phyloP scores from a whole-genome alignment of 2,888 invertebrate species.

The Eupeodes luniger region DNA sequence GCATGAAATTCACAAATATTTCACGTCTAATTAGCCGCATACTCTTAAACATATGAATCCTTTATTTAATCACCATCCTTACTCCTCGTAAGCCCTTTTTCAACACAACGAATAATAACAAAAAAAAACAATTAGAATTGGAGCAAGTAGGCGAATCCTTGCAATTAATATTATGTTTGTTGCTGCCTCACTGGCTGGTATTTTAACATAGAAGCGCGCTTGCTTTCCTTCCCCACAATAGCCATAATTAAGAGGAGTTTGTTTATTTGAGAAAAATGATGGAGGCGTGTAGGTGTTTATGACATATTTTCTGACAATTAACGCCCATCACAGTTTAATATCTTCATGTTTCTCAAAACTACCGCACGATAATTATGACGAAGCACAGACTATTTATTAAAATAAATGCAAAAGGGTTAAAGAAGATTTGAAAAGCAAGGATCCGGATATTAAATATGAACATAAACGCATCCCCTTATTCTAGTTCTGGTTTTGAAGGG shows the following conservation, averaged over 20 bases:
- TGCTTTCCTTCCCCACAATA: slow-evolving; percentile 25
- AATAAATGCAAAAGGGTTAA: slow-evolving; percentile 5
- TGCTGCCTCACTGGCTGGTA: slow-evolving; percentile 49
- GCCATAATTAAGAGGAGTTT: slow-evolving; percentile 46
- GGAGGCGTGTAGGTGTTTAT: slow-evolving; percentile 69
- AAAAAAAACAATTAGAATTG: slow-evolving; percentile 11
- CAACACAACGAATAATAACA: neutral
- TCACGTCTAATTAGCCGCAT: slow-evolving; percentile 60
- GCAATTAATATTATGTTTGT: slow-evolving; percentile 50
- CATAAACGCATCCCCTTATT: slow-evolving; percentile 1
- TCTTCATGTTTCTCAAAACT: slow-evolving; percentile 5
- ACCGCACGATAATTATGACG: neutral
- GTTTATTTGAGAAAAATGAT: slow-evolving; percentile 7
- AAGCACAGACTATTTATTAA: neutral
- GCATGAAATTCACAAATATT: slow-evolving; percentile 51
- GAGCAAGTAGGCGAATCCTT: slow-evolving; percentile 59
- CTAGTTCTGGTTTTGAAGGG: neutral
- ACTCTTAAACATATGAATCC: slow-evolving; percentile 28
- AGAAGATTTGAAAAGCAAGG: slow-evolving; percentile 4
- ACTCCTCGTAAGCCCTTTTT: neutral
- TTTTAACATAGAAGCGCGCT: slow-evolving; percentile 11
- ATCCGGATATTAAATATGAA: neutral
- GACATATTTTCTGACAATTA: slow-evolving; percentile 70
- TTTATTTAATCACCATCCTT: slow-evolving; percentile 24
- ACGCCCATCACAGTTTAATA: slow-evolving; percentile 40